Evolutionary conservation across 35 echinoderm and acorn worm species (phyloP).

Genomic region (Ophioderma brevispina): DNA sequence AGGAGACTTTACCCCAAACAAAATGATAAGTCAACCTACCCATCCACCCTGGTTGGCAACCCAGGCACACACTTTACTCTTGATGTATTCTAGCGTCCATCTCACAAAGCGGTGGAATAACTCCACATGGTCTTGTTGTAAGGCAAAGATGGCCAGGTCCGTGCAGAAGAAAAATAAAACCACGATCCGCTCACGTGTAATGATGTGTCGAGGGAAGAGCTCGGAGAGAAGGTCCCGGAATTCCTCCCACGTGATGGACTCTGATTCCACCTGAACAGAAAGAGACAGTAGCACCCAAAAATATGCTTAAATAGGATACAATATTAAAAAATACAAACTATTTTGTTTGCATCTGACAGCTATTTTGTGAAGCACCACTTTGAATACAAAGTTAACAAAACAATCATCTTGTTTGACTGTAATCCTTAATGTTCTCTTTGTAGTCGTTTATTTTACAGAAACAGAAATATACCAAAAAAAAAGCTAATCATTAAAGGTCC

Average conservation of each 20-base stretch:
- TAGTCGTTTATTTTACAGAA: too few relatives aligned
- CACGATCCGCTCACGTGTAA: conserved; percentile 53
- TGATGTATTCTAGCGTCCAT: conserved; percentile 54
- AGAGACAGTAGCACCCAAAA: too few relatives aligned
- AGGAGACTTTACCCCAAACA: too few relatives aligned
- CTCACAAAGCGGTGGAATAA: conserved; percentile 54
- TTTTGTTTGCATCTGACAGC: too few relatives aligned
- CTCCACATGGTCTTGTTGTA: conserved; percentile 27
- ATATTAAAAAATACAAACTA: too few relatives aligned
- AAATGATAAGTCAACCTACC: conserved; percentile 29
- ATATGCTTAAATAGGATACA: too few relatives aligned
- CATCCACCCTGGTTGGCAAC: conserved; percentile 55
- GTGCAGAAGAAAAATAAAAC: conserved; percentile 70
- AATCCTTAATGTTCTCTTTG: too few relatives aligned
- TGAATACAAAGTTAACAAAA: too few relatives aligned
- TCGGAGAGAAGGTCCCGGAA: conserved; percentile 43
- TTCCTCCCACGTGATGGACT: conserved; percentile 7
- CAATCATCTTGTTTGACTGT: too few relatives aligned
- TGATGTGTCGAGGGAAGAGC: conserved; percentile 16
- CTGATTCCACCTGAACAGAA: neutral
- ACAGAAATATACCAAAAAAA: too few relatives aligned
- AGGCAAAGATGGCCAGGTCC: conserved; percentile 50
- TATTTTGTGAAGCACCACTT: too few relatives aligned
- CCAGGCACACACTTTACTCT: conserved; percentile 31
- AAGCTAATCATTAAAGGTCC: too few relatives aligned